Evolutionary conservation across 2,113 vertebrate genomes (phyloP).

Genomic region (Hylia prasina): DNA sequence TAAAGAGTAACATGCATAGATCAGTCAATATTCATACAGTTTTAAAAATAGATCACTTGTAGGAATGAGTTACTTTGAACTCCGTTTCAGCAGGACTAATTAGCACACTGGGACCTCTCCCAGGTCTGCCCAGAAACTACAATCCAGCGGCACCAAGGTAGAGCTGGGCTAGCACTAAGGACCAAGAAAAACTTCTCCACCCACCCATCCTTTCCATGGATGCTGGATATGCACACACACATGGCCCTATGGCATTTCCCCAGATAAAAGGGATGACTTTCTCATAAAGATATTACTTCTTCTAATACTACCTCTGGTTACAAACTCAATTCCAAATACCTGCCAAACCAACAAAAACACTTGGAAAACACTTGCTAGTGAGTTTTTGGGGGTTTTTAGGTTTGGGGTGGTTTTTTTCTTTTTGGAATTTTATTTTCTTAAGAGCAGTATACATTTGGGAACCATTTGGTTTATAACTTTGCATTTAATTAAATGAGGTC

Average conservation of each 20-base stretch:
- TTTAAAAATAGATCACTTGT: neutral
- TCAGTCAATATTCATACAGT: neutral
- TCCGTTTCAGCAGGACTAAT: neutral
- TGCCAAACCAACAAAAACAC: constrained; percentile 50
- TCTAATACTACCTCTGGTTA: neutral
- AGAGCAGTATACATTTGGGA: constrained; percentile 49
- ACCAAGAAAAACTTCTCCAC: neutral
- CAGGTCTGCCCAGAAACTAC: neutral
- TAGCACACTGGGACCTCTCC: neutral
- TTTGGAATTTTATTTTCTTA: neutral
- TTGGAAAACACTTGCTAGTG: neutral
- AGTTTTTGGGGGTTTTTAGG: neutral
- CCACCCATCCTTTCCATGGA: neutral
- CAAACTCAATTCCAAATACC: neutral
- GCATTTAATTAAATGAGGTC: constrained; percentile 62
- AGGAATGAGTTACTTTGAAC: neutral
- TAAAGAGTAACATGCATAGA: neutral
- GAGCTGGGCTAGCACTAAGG: neutral
- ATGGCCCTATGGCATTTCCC: neutral
- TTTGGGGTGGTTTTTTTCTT: neutral
- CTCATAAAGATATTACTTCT: neutral
- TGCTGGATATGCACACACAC: neutral
- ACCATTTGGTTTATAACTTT: constrained; percentile 42
- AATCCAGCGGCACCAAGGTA: neutral
- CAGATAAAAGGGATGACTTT: neutral